Base-by-base conservation (phyloP, 2,797 vertebrate genomes). In the Rachycentron canadum region DNA sequence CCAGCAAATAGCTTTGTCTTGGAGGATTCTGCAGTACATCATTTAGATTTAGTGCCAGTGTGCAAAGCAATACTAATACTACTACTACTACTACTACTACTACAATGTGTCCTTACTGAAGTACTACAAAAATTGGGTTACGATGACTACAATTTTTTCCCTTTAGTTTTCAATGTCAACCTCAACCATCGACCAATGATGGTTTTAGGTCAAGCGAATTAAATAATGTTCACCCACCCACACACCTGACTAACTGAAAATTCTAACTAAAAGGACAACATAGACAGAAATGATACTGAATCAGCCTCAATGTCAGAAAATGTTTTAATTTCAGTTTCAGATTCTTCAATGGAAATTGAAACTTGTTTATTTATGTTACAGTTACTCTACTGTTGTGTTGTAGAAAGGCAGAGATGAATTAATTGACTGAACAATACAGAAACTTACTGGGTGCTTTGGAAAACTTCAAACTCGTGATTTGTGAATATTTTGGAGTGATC, bases 11-110 rank as follows among this genome's bases (percentile, higher is more conserved):
- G 3, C 19, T 52, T 60, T 41, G 26, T 49, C 34, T 34, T 62
- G 52, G 63, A n/a, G 12, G n/a, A 73, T 21, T 68, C 28, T 49
- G 21, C 55, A 66, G 34, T 41, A 50, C 10, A 30, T 69, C 12
- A 47, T 64, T 26, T 45, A 47, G 17, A n/a, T 25, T 78, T 19
- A 63, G 17, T 43, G 58, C 3, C 21, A n/a, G 5, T 55, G 12
- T 13, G 55, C 32, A 2, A 53, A 36, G 21, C n/a, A n/a, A n/a
- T n/a, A n/a, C n/a, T n/a, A n/a, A n/a, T n/a, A n/a, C n/a, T n/a
- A n/a, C n/a, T n/a, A n/a, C n/a, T n/a, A n/a, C n/a, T n/a, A n/a
- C n/a, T n/a, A n/a, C n/a, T n/a, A n/a, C n/a, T 16, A 34, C 32
- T 55, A 17, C 56, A 59, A 7, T 38, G 34, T n/a, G 21, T 14